Base-by-base conservation (phyloP, 2,797 vertebrate species). In the Sarcoramphus papa region DNA sequence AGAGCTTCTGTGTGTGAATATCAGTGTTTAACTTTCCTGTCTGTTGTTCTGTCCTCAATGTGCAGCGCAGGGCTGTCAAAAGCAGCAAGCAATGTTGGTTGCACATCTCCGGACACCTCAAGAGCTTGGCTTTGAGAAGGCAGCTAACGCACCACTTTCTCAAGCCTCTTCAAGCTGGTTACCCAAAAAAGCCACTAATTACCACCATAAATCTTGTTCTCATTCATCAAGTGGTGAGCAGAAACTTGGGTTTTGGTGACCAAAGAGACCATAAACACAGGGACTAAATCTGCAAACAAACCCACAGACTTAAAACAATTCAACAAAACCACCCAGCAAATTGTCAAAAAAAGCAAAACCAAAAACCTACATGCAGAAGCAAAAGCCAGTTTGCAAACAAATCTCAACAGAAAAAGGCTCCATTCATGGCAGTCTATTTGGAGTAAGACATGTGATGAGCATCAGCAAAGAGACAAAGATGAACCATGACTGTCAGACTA, bases 121-220 rank as follows among this genome's bases (percentile, higher is more conserved):
- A 80, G 54, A 56, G 27, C 65, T 50, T 64, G 67, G 56, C 70
- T 93, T 85, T 63, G 51, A 59, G 59, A 79, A 89, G 31, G 47
- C 75, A 89, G 59, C 0, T 0, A 82, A 79, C 2, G 23, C 17
- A 70, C 5, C 24, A 18, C 35, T 57, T 76, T 85, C 89, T 81
- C 41, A 86, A 93, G 78, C 33, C 65, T 85, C 63, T 94, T 84
- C 51, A 57, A 63, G 62, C 25, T 73, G 69, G 79, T 86, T 91
- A 93, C 79, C 69, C 40, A 0, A 92, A 95, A 90, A 94, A 87
- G 75, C 87, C 94, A 93, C 87, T 88, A 92, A 96, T 78, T 86
- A 84, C 82, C 10, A 23, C 57, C 80, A 81, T 88, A 93, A 96
- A 92, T 93, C 85, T 60, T 80, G 41, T 62, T 79, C 83, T 73